Evolutionary conservation across 2,113 vertebrate species (phyloP), one percentile per base, ranked within the genome.

Genomic region (Mellivora capensis): DNA sequence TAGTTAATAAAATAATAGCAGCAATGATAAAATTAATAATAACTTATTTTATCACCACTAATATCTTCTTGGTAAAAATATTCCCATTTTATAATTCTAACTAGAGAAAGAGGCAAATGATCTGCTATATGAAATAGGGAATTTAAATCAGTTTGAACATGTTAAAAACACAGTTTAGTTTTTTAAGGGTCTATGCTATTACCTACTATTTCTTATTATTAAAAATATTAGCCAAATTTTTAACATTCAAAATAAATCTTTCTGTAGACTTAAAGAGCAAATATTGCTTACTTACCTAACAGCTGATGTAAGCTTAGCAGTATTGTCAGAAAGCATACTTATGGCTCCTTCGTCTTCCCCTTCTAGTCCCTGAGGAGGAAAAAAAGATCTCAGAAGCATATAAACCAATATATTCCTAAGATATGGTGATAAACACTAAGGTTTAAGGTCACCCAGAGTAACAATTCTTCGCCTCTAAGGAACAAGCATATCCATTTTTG

Each of bases 321-420:
- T 99, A 98, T 99, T 99, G 98, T 99, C 99, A 85, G 99, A 99
- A 97, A 99, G 98, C 99, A 99, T 99, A 98, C 99, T 99, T 98
- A 99, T 99, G 97, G 99, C 99, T 97, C 99, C 99, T 98, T 99
- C 99, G 97, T 99, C 99, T 97, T 99, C 99, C 44, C 99, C 99
- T 98, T 99, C 99, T 95, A 99, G 98, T 61, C 99, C 99, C 99
- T 99, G 76, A 90, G 85, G 97, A 94, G 94, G 82, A 77, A 81
- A 92, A 49, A 93, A 31, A 93, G 81, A 93, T 67, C 2, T 18
- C 39, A 96, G 62, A 94, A 34, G 25, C 69, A 96, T 27, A 96
- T 82, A 96, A 95, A 81, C 71, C n/a, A 97, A 82, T 25, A 79
- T 31, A 87, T 61, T 79, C 31, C 27, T 92, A 95, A 94, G 34